Percentiles rank a stretch among this genome's conserved stretches.
Conservation (phyloP, 30 jellyfish, hydroid and myxozoan species). For the Calvadosia cruxmelitensis region DNA sequence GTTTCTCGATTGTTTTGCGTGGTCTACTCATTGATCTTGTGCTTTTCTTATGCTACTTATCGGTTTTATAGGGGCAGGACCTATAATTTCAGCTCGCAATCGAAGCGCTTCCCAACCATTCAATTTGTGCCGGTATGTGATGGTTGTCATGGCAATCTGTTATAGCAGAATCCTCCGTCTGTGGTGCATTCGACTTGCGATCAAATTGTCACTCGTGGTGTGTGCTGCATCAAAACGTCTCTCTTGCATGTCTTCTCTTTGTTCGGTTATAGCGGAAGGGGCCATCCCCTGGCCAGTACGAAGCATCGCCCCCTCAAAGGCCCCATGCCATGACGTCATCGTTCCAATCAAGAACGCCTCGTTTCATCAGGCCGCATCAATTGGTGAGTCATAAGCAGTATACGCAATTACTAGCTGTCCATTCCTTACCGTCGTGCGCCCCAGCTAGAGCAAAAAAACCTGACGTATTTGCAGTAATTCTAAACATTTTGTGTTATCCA, state of each 20-base stretch:
- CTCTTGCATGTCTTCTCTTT: no score
- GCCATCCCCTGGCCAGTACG: constrained; percentile 83
- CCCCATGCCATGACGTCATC: constrained; percentile 46
- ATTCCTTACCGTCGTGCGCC: neutral
- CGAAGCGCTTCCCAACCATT: constrained; percentile 73
- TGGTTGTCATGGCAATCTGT: neutral
- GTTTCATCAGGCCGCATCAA: constrained; percentile 51
- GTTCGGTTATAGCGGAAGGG: constrained; percentile 91
- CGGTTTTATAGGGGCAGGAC: neutral
- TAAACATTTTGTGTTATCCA: no score
- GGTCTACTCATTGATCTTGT: neutral
- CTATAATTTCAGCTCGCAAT: constrained; percentile 57
- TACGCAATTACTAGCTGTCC: neutral
- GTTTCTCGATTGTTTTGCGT: neutral
- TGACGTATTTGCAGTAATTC: no score
- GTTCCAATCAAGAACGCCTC: constrained; percentile 71
- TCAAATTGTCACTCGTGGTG: no score
- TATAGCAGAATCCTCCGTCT: neutral
- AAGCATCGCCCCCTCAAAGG: constrained; percentile 30
- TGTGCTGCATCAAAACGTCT: no score
- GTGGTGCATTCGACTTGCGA: no score
- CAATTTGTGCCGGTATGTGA: constrained; percentile 68
- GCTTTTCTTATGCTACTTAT: no score
- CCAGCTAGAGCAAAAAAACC: neutral
- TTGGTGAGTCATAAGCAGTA: constrained; percentile 29